Evolutionary conservation across 2,888 invertebrate species (phyloP).

Genomic region (Melieria picta): DNA sequence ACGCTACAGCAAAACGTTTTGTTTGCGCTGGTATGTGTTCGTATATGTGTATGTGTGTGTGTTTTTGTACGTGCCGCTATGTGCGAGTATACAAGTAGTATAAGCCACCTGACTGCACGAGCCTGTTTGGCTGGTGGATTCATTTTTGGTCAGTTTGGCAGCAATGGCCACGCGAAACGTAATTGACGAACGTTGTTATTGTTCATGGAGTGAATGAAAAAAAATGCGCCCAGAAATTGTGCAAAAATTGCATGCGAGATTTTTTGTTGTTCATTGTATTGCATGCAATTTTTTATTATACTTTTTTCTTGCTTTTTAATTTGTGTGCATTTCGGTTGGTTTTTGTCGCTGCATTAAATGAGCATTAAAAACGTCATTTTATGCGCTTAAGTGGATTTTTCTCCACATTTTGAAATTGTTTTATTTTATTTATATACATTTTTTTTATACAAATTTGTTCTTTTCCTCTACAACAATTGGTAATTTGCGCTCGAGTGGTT

Average conservation of each 20-base stretch:
- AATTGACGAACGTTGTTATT: constrained; percentile 17
- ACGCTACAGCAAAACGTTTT: neutral
- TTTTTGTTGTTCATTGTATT: neutral
- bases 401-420: constrained; percentile 24
- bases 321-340: neutral
- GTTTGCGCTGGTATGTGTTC: neutral
- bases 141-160: constrained; percentile 37
- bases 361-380: neutral
- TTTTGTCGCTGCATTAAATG: neutral
- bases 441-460: constrained; percentile 6
- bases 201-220: neutral
- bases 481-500: constrained; percentile 31
- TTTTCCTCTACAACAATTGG: constrained; percentile 30
- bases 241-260: no score
- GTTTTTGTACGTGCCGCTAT: constrained; percentile 21
- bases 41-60: constrained; percentile 8
- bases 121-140: constrained; percentile 21
- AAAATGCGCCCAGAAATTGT: no score
- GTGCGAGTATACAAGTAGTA: neutral
- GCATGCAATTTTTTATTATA: neutral
- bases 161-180: constrained; percentile 16
- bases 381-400: constrained; percentile 31
- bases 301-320: neutral
- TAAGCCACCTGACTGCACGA: neutral
- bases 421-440: neutral